Evolutionary conservation across 2,113 vertebrate species (phyloP).

Genomic region (Forbesichthys papilliferus): DNA sequence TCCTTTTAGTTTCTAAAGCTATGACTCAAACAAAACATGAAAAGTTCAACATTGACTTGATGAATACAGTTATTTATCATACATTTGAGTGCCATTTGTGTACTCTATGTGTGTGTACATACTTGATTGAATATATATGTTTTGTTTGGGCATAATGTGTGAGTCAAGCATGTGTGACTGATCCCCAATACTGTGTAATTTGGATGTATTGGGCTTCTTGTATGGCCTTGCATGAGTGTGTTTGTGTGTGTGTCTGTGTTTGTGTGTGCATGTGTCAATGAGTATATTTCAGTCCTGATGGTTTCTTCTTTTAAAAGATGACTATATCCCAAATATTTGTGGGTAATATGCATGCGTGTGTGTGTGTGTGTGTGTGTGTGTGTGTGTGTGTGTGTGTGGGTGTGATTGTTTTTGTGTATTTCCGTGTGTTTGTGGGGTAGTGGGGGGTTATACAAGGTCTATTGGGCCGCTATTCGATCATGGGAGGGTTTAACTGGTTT

Average conservation of each 20-base stretch:
- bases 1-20: neutral
- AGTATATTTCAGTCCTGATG: constrained; percentile 22
- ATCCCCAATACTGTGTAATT: no score
- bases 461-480: neutral
- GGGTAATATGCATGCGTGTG: neutral
- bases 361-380: constrained; percentile 32
- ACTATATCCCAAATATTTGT: constrained; percentile 39
- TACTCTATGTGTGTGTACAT: neutral
- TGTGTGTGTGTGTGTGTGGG: constrained; percentile 21
- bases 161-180: no score
- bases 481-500: constrained; percentile 4
- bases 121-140: neutral
- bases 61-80: no score
- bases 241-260: neutral
- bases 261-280: constrained; percentile 27
- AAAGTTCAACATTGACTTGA: no score
- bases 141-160: neutral
- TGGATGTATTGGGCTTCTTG: no score
- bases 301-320: constrained; percentile 19
- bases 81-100: constrained; percentile 1
- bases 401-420: constrained; percentile 30
- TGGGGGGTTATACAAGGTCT: neutral
- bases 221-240: neutral
- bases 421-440: constrained; percentile 20
- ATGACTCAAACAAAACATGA: neutral